phyloP scores from a whole-genome alignment of 2,797 vertebrate genomes.

The Eupleurogrammus muticus region DNA sequence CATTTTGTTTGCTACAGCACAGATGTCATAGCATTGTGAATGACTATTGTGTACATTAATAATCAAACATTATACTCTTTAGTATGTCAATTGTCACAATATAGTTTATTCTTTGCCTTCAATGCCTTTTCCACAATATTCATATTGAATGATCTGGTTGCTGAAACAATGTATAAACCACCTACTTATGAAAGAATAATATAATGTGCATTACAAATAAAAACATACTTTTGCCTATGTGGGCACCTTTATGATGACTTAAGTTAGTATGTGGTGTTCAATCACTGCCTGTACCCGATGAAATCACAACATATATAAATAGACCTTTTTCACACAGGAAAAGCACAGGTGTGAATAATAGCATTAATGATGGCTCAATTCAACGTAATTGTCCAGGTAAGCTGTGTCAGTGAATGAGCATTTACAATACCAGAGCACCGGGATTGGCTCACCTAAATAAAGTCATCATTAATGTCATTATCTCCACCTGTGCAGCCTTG shows the following conservation, averaged over 20 bases:
- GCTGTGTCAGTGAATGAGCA: too few species aligned
- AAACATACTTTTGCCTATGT: conserved; percentile 22
- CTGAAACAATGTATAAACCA: conserved; percentile 29
- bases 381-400: too few species aligned
- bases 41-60: conserved; percentile 23
- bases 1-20: conserved; percentile 49
- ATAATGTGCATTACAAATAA: conserved; percentile 43
- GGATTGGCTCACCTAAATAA: too few species aligned
- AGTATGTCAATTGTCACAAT: conserved; percentile 18
- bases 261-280: conserved; percentile 15
- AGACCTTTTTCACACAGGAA: neutral
- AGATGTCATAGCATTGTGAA: conserved; percentile 19
- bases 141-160: conserved; percentile 31
- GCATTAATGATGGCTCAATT: neutral
- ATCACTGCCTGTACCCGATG: conserved; percentile 16
- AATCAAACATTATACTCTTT: conserved; percentile 18
- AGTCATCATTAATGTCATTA: neutral
- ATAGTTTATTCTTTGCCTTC: conserved; percentile 19
- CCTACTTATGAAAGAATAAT: conserved; percentile 28
- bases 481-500: neutral
- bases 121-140: conserved; percentile 34
- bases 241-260: conserved; percentile 19
- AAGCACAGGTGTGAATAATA: neutral
- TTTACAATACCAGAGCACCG: too few species aligned
- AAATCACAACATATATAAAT: conserved; percentile 16